Evolutionary conservation across 2,888 invertebrate genomes (phyloP).

Genomic region (Notocelia uddmanniana): DNA sequence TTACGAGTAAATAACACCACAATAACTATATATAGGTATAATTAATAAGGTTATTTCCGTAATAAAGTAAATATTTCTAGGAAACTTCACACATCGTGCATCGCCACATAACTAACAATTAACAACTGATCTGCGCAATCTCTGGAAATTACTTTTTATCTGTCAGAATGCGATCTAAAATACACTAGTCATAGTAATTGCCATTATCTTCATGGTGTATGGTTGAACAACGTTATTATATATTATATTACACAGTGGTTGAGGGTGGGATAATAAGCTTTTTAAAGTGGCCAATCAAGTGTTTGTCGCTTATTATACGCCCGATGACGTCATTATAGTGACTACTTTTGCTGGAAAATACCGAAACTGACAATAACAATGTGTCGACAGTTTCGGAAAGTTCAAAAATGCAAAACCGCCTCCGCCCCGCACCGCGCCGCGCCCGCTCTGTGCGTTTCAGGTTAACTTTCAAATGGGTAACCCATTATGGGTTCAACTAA

Average conservation of each 20-base stretch:
- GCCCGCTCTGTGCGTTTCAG: no score
- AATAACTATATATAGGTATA: background rate
- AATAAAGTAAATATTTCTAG: conserved; percentile 4
- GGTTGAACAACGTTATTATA: background rate
- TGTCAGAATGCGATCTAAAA: conserved; percentile 22
- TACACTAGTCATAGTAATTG: conserved; percentile 9
- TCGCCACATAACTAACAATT: background rate
- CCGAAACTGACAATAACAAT: background rate
- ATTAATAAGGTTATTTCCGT: background rate
- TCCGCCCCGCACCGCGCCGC: no score
- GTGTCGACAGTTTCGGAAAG: no score
- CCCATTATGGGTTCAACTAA: no score
- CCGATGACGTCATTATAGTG: conserved; percentile 1
- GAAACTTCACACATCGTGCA: conserved; percentile 23
- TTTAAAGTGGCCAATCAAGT: background rate
- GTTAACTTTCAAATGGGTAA: no score
- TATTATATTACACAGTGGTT: background rate
- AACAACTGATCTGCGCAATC: conserved; percentile 4
- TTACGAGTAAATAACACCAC: background rate
- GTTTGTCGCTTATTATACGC: conserved; percentile 8
- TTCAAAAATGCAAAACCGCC: no score
- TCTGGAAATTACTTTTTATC: conserved; percentile 20
- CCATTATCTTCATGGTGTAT: background rate
- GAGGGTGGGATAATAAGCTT: background rate
- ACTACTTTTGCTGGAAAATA: background rate